Base-by-base conservation (phyloP, 2,888 invertebrate genomes). In the Aphidius colemani region DNA sequence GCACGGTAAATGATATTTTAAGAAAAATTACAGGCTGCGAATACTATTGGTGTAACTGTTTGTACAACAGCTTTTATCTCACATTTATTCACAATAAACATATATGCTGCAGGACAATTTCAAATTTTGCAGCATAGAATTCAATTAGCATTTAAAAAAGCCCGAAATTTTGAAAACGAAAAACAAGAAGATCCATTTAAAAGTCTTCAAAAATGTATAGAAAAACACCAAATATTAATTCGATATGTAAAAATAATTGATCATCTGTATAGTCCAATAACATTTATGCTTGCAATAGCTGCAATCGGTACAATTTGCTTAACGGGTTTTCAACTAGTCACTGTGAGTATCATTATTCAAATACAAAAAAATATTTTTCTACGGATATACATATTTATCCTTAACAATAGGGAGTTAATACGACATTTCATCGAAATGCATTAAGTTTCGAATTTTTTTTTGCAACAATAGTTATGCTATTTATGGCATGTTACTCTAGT, bases 401-500 rank as follows among this genome's bases (percentile, higher is more conserved):
- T 30, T 9, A 53, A 11, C 18, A 43, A 39, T 53, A 69, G 67
- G 66, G 67, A 43, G 61, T 59, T 18, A 63, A 65, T 6, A 65
- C 55, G 43, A 66, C 69, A 2, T 53, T 66, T 10, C 49, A 30
- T n/a, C 63, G 67, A 18, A 66, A 61, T 3, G 30, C 43, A 9
- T 57, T 65, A 5, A 69, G 69, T 40, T 13, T 66, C 8, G 63
- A 66, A 44, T 69, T 67, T 64, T 67, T 74, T 6, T 45, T 70
- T 43, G 72, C 69, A 7, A 51, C 69, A 18, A 18, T 70, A 9
- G 61, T 67, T 44, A 66, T 73, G 61, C 56, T 75, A 5, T 67
- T 71, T 44, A 56, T 76, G 45, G 74, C 72, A 51, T 69, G 74
- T 11, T 69, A 71, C 68, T 68, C 72, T 7, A 68, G 74, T 60